Percentiles rank a stretch among this genome's conserved stretches.
These are phyloP conservation scores for Rana temporaria DNA, from an alignment of 2,113 vertebrate genomes.

Conservation along the genomic window DNA sequence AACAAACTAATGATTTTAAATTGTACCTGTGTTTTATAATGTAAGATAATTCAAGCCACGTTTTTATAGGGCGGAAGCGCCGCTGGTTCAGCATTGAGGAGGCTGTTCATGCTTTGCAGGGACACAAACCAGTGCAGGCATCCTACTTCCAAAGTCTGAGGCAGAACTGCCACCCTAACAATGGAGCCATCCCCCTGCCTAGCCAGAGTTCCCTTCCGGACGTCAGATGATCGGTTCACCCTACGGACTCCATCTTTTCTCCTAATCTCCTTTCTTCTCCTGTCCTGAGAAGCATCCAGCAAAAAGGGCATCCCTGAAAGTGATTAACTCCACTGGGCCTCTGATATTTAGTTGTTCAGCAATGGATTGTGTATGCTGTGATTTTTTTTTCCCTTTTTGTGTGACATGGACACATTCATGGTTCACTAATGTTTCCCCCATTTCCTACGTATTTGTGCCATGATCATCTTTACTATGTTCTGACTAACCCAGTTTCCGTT, in stretches of 20 bases:
- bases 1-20: not conserved
- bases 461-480: not conserved
- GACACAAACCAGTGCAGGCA: constrained; percentile 97
- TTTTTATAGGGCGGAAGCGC: constrained; percentile 92
- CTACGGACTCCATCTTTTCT: constrained; percentile 59
- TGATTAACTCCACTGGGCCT: constrained; percentile 7
- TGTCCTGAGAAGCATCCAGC: constrained; percentile 18
- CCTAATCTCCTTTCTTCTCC: constrained; percentile 57
- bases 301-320: constrained; percentile 69
- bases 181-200: constrained; percentile 87
- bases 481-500: not conserved
- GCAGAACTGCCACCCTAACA: constrained; percentile 91
- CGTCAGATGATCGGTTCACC: constrained; percentile 92
- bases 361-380: constrained; percentile 40
- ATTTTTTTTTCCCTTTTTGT: not conserved
- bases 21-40: not conserved
- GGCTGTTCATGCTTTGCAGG: constrained; percentile 90
- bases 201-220: constrained; percentile 88
- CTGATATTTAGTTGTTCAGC: constrained; percentile 6
- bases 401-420: not conserved
- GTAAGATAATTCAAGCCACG: constrained; percentile 62
- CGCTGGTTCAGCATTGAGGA: constrained; percentile 98
- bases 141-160: constrained; percentile 91
- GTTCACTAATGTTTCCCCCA: too few relatives aligned
- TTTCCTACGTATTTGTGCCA: not conserved